Conservation (phyloP, 2,113 vertebrate genomes). For the Phaethornis superciliosus region DNA sequence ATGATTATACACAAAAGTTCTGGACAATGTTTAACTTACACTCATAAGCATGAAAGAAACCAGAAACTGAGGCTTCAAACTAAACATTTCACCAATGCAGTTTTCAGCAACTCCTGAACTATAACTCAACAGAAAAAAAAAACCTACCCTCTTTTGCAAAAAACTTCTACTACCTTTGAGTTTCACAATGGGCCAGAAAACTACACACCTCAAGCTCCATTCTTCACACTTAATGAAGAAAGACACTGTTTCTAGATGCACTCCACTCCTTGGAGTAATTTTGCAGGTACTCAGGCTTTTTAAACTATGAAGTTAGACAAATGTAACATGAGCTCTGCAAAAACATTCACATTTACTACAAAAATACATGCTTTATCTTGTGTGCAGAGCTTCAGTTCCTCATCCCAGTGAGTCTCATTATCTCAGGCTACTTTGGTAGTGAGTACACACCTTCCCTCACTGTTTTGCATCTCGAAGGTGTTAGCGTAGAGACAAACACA, state of each 20-base stretch:
- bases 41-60: not conserved
- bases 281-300: not conserved
- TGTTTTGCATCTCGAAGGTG: not conserved
- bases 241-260: not conserved
- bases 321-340: not conserved
- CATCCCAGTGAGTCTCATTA: not conserved
- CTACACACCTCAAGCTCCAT: not conserved
- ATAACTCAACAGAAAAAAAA: not conserved
- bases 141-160: not conserved
- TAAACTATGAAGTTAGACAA: not conserved
- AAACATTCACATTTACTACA: not conserved
- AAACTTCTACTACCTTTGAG: not conserved
- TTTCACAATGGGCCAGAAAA: not conserved
- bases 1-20: not conserved
- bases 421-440: accelerated
- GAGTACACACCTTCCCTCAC: not conserved
- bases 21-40: not conserved
- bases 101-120: not conserved
- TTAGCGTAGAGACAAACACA: too few relatives aligned
- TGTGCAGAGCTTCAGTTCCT: not conserved
- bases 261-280: not conserved
- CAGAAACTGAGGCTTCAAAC: not conserved
- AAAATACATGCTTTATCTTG: not conserved
- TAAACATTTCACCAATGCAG: not conserved
- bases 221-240: not conserved